Conservation (phyloP, 2,797 vertebrate species). For the Heteromormyrus szaboi region DNA sequence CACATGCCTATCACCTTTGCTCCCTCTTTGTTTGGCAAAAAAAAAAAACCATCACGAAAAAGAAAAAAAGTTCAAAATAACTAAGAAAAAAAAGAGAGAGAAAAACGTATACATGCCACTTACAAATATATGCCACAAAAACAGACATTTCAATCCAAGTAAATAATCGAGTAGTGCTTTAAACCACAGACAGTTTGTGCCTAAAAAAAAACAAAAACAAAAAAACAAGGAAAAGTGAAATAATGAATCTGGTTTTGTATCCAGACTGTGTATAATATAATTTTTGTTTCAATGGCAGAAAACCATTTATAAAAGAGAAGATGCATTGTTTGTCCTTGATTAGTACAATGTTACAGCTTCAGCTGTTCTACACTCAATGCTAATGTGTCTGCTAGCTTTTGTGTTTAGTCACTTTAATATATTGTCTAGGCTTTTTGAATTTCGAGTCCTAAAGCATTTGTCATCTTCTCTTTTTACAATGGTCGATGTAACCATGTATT, state of each 20-base stretch:
- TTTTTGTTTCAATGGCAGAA: slow-evolving; percentile 48
- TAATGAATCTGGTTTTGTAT: slow-evolving; percentile 46
- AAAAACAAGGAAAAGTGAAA: slow-evolving; percentile 55
- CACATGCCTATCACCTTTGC: slow-evolving; percentile 44
- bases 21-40: slow-evolving; percentile 58
- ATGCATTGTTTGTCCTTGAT: slow-evolving; percentile 48
- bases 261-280: slow-evolving; percentile 61
- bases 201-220: slow-evolving; percentile 57
- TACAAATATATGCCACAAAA: slow-evolving; percentile 59
- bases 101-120: slow-evolving; percentile 55
- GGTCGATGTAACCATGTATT: slow-evolving; percentile 60
- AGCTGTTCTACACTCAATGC: slow-evolving; percentile 63
- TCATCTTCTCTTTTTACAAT: slow-evolving; percentile 69
- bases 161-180: slow-evolving; percentile 74
- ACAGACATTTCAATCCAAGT: slow-evolving; percentile 56
- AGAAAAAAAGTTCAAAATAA: slow-evolving; percentile 4
- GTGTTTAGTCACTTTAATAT: slow-evolving; percentile 91
- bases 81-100: slow-evolving; percentile 30
- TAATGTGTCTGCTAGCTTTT: slow-evolving; percentile 71
- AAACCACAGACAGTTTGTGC: slow-evolving; percentile 58
- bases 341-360: slow-evolving; percentile 46
- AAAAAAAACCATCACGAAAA: slow-evolving; percentile 44
- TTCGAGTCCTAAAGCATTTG: slow-evolving; percentile 54
- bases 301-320: slow-evolving; percentile 74
- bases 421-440: slow-evolving; percentile 61